These are phyloP conservation scores for Bradysia coprophila DNA, from an alignment of 1,140 invertebrate genomes.

Conservation along the genomic window DNA sequence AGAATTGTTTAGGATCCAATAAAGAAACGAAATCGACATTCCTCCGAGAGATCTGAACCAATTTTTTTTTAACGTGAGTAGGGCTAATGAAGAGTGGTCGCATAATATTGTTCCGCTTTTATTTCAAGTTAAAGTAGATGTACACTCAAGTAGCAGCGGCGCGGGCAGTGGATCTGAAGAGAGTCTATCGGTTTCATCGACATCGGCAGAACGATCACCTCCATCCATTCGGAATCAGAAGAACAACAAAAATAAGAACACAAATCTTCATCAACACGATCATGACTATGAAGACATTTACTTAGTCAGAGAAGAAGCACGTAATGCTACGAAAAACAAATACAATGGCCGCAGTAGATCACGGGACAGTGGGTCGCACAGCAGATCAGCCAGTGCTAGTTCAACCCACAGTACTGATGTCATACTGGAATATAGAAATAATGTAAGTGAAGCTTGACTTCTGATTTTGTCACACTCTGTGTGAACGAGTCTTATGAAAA, in stretches of 20 bases:
- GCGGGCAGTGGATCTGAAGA: conserved; percentile 36
- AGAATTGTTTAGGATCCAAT: no score
- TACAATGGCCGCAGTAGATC: conserved; percentile 26
- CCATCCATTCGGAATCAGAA: conserved; percentile 9
- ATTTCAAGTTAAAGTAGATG: conserved; percentile 39
- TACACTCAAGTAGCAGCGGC: conserved; percentile 38
- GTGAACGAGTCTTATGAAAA: not conserved
- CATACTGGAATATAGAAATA: conserved; percentile 20
- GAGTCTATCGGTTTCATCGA: conserved; percentile 32
- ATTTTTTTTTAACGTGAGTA: no score
- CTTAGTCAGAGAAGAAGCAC: conserved; percentile 36
- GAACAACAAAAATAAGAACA: conserved; percentile 8
- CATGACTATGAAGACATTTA: conserved; percentile 62
- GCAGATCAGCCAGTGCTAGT: conserved; percentile 36
- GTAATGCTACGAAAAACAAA: conserved; percentile 9
- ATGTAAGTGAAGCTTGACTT: conserved; percentile 10
- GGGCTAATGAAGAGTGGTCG: not conserved
- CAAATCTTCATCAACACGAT: conserved; percentile 20
- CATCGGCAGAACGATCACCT: conserved; percentile 22
- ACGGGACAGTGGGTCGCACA: conserved; percentile 47
- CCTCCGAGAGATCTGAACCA: no score
- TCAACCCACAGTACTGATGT: conserved; percentile 26
- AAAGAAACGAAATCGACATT: no score
- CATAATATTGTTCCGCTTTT: conserved; percentile 9
- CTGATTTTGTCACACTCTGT: no score